Base-by-base conservation (phyloP, 1,140 invertebrate species). In the Drosophila neocordata region DNA sequence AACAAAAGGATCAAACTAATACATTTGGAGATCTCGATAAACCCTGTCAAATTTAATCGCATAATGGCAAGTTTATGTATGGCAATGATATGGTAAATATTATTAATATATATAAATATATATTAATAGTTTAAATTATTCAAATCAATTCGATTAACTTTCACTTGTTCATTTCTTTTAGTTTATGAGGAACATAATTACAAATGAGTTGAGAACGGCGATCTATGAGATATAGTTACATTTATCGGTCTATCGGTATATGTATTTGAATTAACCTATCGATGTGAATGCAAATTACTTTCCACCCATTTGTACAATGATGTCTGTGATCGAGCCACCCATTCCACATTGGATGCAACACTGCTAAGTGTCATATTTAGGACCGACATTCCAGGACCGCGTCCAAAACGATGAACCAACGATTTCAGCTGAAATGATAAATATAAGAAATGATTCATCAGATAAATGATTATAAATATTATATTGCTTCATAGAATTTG, bases 251-350 rank as follows among this genome's bases (percentile, higher is more conserved):
- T 18, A 18, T n/a, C n/a, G n/a, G 24, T 31, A 37, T 58, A 35
- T 44, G n/a, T 41, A 34, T 18, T 12, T 5, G 35, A 13, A 20
- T 53, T 13, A 31, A 34, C 63, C 66, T 82, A 87, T 91, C 83
- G 90, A 70, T 91, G 89, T 56, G 77, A 81, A 66, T 85, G 82
- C 55, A 89, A 73, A 70, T 92, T 90, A 61, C 77, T 90, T 59
- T 91, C 90, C 24, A 92, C 84, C 91, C 91, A 92, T 78, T 84
- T 91, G 64, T 91, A 92, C 52, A 92, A 78, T 67, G 91, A 78
- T 8, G 80, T 87, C 62, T 92, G 91, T 7, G 91, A 91, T 41
- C 89, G 48, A 9, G 90, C 90, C 55, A 92, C 91, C 91, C 91
- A 92, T 72, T 92, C 91, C 37, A 91, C 91, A 65, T 92, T 92